A percentile compares a stretch with the other conserved stretches of the same genome.
Evolutionary conservation across 2,888 invertebrate species (phyloP).

Genomic region (Cephus pygmeus): DNA sequence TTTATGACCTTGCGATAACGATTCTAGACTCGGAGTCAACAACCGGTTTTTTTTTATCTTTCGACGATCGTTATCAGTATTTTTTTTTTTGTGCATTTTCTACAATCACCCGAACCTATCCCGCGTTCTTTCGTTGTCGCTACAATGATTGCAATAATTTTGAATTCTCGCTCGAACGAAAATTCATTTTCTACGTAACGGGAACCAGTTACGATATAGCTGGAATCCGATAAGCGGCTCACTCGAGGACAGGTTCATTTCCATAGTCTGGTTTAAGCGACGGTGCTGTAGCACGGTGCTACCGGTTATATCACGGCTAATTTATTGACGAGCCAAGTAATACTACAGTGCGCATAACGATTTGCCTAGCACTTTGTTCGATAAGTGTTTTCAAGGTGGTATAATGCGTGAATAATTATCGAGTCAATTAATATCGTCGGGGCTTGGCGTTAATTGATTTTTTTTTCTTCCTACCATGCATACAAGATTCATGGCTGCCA

Average conservation of each 20-base stretch:
- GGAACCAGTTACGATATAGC: slow-evolving; percentile 35
- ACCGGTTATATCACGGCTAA: neutral
- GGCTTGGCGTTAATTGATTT: neutral
- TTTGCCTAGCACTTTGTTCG: neutral
- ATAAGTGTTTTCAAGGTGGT: neutral
- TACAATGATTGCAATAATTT: neutral
- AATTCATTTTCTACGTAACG: slow-evolving; percentile 37
- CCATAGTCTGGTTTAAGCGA: neutral
- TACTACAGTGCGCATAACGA: neutral
- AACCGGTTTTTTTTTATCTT: neutral
- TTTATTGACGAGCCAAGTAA: neutral
- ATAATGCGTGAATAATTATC: neutral
- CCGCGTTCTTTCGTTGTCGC: neutral
- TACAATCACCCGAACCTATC: neutral
- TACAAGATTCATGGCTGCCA: neutral
- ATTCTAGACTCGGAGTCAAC: neutral
- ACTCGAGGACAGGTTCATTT: slow-evolving; percentile 34
- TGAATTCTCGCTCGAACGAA: slow-evolving; percentile 34
- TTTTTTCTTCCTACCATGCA: neutral
- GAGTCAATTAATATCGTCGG: neutral
- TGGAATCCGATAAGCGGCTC: slow-evolving; percentile 40
- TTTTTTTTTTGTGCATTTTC: neutral
- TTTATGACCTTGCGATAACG: neutral
- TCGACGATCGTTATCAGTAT: neutral
- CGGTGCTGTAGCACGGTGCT: neutral